phyloP scores from a whole-genome alignment of 2,888 invertebrate genomes.

The Rhingia rostrata region DNA sequence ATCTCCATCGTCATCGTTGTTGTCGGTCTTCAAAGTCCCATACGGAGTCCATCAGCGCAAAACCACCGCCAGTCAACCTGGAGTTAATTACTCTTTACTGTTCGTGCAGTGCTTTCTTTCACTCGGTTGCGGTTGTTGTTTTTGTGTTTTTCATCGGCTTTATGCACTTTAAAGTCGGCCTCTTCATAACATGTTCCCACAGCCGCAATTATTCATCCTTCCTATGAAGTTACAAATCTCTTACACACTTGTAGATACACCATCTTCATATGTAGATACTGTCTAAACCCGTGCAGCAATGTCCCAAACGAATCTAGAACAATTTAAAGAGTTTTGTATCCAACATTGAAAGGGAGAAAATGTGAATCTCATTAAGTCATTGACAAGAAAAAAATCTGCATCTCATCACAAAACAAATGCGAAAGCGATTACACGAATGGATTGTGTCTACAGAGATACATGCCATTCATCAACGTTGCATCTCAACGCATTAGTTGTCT shows the following conservation, averaged over 20 bases:
- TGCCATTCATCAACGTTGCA: constrained; percentile 64
- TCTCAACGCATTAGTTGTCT: constrained; percentile 17
- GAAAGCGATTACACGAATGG: constrained; percentile 66
- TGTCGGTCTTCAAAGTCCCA: constrained; percentile 36
- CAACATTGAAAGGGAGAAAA: constrained; percentile 20
- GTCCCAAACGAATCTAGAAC: constrained; percentile 58
- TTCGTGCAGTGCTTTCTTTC: constrained; percentile 59
- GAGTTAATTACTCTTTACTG: constrained; percentile 73
- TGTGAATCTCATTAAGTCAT: constrained; percentile 55
- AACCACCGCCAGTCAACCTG: constrained; percentile 61
- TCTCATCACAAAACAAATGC: constrained; percentile 40
- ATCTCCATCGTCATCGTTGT: constrained; percentile 23
- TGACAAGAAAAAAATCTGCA: constrained; percentile 5
- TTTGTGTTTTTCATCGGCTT: constrained; percentile 3
- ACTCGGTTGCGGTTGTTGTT: not conserved
- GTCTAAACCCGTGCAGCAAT: not conserved
- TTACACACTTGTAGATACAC: constrained; percentile 45
- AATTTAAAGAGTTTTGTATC: constrained; percentile 39
- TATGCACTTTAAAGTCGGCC: constrained; percentile 53
- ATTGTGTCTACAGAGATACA: constrained; percentile 49
- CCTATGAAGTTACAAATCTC: constrained; percentile 71
- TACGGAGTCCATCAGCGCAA: constrained; percentile 55
- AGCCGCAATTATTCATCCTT: constrained; percentile 73
- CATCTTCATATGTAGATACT: not conserved
- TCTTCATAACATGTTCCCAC: constrained; percentile 66